Conservation (phyloP, 2,113 vertebrate species). For the Barnardius zonarius region DNA sequence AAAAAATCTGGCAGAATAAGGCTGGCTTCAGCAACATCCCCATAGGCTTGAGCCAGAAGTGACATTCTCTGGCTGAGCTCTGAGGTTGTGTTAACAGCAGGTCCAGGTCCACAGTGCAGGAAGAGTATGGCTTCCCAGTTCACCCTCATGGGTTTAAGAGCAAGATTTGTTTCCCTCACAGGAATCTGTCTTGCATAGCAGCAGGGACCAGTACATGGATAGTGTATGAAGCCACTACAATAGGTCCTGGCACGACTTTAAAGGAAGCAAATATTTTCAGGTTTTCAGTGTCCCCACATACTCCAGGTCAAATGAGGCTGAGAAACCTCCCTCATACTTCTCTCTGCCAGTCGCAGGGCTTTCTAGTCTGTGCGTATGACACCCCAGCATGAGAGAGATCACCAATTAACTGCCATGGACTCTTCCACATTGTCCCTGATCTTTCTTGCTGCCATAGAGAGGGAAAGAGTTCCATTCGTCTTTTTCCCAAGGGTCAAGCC, state of each 20-base stretch:
- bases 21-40: neutral
- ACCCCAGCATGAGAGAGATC: neutral
- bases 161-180: neutral
- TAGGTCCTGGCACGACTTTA: neutral
- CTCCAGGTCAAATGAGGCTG: neutral
- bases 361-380: neutral
- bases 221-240: neutral
- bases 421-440: neutral
- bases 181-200: neutral
- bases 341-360: neutral
- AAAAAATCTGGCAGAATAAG: neutral
- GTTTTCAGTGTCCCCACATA: neutral
- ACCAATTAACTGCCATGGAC: rapidly evolving
- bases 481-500: neutral
- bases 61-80: neutral
- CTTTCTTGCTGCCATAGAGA: neutral
- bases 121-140: neutral
- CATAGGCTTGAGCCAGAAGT: neutral
- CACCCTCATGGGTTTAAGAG: neutral
- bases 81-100: neutral
- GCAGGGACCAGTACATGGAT: neutral
- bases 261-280: neutral
- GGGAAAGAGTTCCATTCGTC: neutral
- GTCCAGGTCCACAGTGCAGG: neutral
- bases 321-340: neutral